These are phyloP conservation scores for Hypselothyrea guttata DNA, from an alignment of 2,888 invertebrate genomes.

Conservation along the genomic window DNA sequence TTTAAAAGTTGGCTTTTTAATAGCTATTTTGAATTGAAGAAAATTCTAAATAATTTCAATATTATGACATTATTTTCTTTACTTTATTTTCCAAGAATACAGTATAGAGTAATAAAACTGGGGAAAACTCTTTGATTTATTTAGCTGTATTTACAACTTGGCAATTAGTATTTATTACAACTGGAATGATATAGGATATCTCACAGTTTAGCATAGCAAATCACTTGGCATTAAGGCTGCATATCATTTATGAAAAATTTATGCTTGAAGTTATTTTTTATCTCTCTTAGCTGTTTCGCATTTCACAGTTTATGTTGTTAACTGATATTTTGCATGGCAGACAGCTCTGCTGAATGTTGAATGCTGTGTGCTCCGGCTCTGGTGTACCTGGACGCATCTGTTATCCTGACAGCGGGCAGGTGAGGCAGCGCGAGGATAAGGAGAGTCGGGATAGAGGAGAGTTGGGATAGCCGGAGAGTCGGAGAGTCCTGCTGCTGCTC, in stretches of 20 bases:
- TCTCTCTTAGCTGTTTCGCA: conserved; percentile 14
- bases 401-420: conserved; percentile 66
- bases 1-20: no score
- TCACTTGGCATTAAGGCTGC: neutral
- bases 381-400: conserved; percentile 63
- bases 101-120: no score
- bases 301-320: conserved; percentile 46
- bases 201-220: neutral
- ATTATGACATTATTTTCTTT: no score
- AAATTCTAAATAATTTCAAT: no score
- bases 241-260: conserved; percentile 33
- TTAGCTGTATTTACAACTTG: no score
- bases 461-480: no score
- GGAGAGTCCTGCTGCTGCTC: conserved; percentile 36
- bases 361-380: conserved; percentile 11
- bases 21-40: no score
- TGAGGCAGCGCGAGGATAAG: conserved; percentile 16
- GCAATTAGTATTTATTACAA: no score
- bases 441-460: conserved; percentile 7
- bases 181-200: conserved; percentile 12
- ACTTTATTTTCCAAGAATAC: no score
- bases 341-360: conserved; percentile 22
- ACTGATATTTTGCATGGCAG: conserved; percentile 63
- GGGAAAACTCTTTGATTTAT: no score
- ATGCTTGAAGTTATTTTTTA: conserved; percentile 20